These are phyloP conservation scores for Zygothrica quintamaculata DNA, from an alignment of 2,888 invertebrate genomes.

Conservation along the genomic window DNA sequence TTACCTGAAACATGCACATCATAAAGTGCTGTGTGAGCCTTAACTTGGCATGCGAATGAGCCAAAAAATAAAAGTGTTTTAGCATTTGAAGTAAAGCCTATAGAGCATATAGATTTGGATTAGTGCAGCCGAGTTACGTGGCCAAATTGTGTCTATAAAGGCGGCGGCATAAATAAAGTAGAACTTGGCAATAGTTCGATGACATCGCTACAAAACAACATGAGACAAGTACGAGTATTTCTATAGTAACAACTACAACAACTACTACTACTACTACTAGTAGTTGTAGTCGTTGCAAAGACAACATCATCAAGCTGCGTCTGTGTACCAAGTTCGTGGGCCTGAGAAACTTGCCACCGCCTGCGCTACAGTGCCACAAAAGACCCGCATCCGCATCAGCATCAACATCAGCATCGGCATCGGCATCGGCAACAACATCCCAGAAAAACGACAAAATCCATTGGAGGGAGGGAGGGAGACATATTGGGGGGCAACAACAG, in stretches of 20 bases:
- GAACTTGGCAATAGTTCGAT: slow-evolving; percentile 66
- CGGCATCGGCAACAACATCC: neutral
- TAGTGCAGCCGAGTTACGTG: slow-evolving; percentile 30
- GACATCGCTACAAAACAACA: slow-evolving; percentile 61
- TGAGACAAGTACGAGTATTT: slow-evolving; percentile 31
- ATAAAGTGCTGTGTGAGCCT: slow-evolving; percentile 21
- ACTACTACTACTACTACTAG: slow-evolving; percentile 19
- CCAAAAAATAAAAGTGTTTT: slow-evolving; percentile 32
- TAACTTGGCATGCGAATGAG: slow-evolving; percentile 39
- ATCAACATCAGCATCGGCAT: neutral
- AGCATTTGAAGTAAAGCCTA: slow-evolving; percentile 10
- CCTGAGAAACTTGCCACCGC: slow-evolving; percentile 61
- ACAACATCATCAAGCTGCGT: slow-evolving; percentile 66
- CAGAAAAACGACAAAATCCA: slow-evolving; percentile 42
- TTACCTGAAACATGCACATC: slow-evolving; percentile 43
- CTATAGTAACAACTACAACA: slow-evolving; percentile 24
- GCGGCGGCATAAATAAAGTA: slow-evolving; percentile 29
- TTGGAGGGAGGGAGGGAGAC: slow-evolving; percentile 13
- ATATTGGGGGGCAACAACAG: slow-evolving; percentile 7
- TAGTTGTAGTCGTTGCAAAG: slow-evolving; percentile 18
- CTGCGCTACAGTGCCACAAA: slow-evolving; percentile 57
- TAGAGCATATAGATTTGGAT: slow-evolving; percentile 25
- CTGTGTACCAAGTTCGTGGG: slow-evolving; percentile 32
- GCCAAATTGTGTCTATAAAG: slow-evolving; percentile 24
- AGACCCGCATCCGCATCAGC: slow-evolving; percentile 48